These are phyloP conservation scores for Zaprionus nigranus DNA, from an alignment of 1,140 invertebrate species.

Conservation along the genomic window DNA sequence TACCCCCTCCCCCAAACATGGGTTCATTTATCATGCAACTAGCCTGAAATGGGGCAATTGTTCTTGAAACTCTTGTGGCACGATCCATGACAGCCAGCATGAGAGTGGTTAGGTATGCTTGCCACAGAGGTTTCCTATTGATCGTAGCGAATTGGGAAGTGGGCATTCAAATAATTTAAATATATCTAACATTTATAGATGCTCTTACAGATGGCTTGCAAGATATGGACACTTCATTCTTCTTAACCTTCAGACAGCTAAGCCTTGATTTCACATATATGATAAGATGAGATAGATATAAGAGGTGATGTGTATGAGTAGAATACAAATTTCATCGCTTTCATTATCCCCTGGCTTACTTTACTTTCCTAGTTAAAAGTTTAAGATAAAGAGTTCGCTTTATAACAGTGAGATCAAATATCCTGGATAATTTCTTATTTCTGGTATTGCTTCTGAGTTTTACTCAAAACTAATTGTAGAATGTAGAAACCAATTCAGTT, in stretches of 20 bases:
- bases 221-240: too few relatives aligned
- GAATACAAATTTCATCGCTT: too few relatives aligned
- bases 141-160: constrained; percentile 7
- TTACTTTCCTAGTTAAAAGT: too few relatives aligned
- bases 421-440: neutral
- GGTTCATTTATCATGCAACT: constrained; percentile 62
- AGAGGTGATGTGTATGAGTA: too few relatives aligned
- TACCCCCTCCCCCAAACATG: constrained; percentile 25
- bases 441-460: too few relatives aligned
- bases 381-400: too few relatives aligned
- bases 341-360: too few relatives aligned
- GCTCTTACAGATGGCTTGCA: too few relatives aligned
- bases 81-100: constrained; percentile 41
- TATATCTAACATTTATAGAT: neutral
- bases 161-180: constrained; percentile 9
- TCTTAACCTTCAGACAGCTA: neutral
- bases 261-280: neutral
- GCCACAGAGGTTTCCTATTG: constrained; percentile 13
- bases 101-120: neutral
- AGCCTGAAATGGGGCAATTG: constrained; percentile 28
- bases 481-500: neutral
- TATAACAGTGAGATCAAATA: neutral
- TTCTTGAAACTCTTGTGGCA: constrained; percentile 51
- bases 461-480: neutral
- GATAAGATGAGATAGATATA: too few relatives aligned